A percentile compares a stretch with the other conserved stretches of the same genome.
Evolutionary conservation across 2,888 invertebrate genomes (phyloP).

Genomic region (Rosalia funebris): DNA sequence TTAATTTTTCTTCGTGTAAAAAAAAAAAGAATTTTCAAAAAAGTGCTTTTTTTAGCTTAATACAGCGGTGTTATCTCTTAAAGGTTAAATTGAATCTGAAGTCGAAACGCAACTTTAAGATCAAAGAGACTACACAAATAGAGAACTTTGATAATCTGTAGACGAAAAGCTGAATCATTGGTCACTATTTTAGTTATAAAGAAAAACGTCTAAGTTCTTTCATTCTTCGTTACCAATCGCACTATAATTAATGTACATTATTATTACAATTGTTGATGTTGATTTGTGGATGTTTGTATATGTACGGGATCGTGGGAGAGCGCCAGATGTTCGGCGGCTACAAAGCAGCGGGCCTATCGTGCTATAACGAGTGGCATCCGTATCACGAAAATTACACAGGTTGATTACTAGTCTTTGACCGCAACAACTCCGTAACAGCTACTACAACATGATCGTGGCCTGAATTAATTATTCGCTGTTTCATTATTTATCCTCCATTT

Average conservation of each 20-base stretch:
- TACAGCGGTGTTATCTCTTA: no score
- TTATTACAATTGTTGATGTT: slow-evolving; percentile 40
- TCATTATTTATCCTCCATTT: slow-evolving; percentile 35
- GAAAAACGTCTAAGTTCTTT: no score
- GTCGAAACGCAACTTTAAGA: no score
- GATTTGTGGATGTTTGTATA: slow-evolving; percentile 47
- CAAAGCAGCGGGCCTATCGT: slow-evolving; percentile 34
- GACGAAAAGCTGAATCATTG: no score
- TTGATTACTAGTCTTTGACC: slow-evolving; percentile 55
- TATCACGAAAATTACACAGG: slow-evolving; percentile 49
- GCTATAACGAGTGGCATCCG: slow-evolving; percentile 40
- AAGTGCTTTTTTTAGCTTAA: no score
- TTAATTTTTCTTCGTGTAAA: no score
- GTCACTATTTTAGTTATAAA: no score
- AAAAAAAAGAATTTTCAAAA: no score
- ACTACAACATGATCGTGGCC: slow-evolving; percentile 48
- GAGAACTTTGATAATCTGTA: no score
- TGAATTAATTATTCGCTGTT: slow-evolving; percentile 44
- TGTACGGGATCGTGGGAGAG: slow-evolving; percentile 41
- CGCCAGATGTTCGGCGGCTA: slow-evolving; percentile 37
- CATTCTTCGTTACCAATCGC: no score
- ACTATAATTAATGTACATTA: slow-evolving; percentile 17
- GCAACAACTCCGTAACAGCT: slow-evolving; percentile 54
- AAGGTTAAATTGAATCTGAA: no score
- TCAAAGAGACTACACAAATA: no score